Conservation (phyloP, 2,888 invertebrate genomes). For the Ophion ellenae region DNA sequence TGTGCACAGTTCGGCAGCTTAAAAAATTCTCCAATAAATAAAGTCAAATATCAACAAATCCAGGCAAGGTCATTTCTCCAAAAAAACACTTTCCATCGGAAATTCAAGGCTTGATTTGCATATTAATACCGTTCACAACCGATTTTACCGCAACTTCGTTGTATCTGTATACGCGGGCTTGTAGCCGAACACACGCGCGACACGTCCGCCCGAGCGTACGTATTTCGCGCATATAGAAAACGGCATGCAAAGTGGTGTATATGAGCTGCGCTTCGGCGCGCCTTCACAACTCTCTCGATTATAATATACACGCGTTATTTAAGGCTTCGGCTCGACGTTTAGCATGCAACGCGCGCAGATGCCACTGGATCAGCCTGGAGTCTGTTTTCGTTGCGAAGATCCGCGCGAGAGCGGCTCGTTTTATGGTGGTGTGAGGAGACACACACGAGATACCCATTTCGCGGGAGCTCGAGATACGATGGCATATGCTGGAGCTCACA, state of each 20-base stretch:
- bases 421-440: constrained; percentile 40
- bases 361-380: constrained; percentile 49
- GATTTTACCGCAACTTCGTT: background rate
- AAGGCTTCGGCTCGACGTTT: constrained; percentile 31
- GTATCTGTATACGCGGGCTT: too few relatives aligned
- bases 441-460: constrained; percentile 46
- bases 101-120: background rate
- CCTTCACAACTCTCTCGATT: constrained; percentile 54
- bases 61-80: background rate
- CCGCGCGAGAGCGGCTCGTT: constrained; percentile 31
- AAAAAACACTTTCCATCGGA: background rate
- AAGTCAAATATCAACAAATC: background rate
- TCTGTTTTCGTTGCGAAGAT: constrained; percentile 59
- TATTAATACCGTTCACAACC: background rate
- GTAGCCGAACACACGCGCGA: background rate
- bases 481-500: constrained; percentile 55
- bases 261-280: constrained; percentile 34
- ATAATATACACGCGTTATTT: constrained; percentile 56
- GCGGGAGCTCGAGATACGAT: constrained; percentile 48
- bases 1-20: background rate
- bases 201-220: background rate
- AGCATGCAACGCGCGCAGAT: constrained; percentile 52
- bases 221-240: constrained; percentile 25
- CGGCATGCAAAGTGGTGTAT: constrained; percentile 47
- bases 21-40: background rate